Conservation (phyloP, 1,140 invertebrate genomes). For the Aphelenchoides fujianensis region DNA sequence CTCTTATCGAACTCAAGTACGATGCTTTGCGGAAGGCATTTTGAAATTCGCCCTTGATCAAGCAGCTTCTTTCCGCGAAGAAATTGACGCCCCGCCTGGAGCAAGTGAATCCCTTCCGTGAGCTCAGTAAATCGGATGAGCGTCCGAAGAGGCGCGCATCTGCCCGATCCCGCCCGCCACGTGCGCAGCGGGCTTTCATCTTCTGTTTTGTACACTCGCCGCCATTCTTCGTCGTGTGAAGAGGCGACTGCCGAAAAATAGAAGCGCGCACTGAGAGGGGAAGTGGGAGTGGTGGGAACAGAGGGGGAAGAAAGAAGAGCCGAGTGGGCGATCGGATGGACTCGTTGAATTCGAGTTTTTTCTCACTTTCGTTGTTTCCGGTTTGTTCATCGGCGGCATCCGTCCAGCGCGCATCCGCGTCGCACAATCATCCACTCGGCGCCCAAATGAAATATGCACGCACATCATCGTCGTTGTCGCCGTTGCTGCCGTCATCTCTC, state of each 20-base stretch:
- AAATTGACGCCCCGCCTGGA: neutral
- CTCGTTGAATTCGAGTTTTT: slow-evolving; percentile 3
- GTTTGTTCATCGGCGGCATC: neutral
- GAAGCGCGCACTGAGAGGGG: too few relatives aligned
- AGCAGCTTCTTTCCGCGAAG: neutral
- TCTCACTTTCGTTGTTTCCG: slow-evolving; percentile 1
- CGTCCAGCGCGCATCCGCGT: neutral
- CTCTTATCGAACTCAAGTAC: too few relatives aligned
- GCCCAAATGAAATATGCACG: too few relatives aligned
- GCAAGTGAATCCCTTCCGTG: neutral
- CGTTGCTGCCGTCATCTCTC: too few relatives aligned
- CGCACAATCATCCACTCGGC: too few relatives aligned
- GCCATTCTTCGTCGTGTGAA: too few relatives aligned
- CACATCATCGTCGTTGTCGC: too few relatives aligned
- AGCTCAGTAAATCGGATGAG: neutral
- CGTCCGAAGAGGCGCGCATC: neutral
- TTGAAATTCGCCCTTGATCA: too few relatives aligned
- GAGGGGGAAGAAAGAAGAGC: neutral
- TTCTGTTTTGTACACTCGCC: neutral
- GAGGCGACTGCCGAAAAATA: too few relatives aligned
- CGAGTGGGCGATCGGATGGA: slow-evolving; percentile 4
- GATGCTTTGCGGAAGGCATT: too few relatives aligned
- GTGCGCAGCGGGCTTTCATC: neutral
- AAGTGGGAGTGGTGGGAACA: too few relatives aligned
- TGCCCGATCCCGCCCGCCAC: neutral